These are phyloP conservation scores for Polymixis flavicincta DNA, from an alignment of 2,888 invertebrate species.

Conservation along the genomic window DNA sequence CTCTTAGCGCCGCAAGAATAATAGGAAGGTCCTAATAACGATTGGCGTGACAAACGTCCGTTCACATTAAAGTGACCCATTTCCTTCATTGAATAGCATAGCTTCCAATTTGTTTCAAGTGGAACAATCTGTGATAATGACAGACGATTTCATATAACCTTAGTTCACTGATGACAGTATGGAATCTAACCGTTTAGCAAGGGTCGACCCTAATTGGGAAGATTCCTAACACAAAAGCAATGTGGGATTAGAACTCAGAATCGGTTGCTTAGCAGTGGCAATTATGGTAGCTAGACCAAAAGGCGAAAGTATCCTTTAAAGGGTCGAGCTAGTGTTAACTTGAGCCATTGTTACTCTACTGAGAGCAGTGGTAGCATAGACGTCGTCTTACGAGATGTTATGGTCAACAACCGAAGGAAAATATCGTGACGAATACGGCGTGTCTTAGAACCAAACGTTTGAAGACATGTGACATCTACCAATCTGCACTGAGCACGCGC, in stretches of 20 bases:
- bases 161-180: slow-evolving; percentile 28
- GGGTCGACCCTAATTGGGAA: slow-evolving; percentile 9
- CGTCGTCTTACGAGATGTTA: too few species aligned
- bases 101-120: slow-evolving; percentile 59
- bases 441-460: too few species aligned
- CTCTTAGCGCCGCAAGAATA: background rate
- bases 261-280: background rate
- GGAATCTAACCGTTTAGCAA: slow-evolving; percentile 33
- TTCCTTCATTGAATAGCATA: slow-evolving; percentile 61
- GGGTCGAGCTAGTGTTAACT: background rate
- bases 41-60: slow-evolving; percentile 26
- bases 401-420: too few species aligned
- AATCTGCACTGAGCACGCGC: too few species aligned
- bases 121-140: slow-evolving; percentile 52
- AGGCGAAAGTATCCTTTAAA: background rate
- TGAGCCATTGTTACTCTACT: background rate
- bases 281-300: background rate
- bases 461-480: too few species aligned
- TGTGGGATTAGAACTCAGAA: background rate
- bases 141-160: slow-evolving; percentile 22
- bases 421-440: too few species aligned
- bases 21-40: slow-evolving; percentile 12
- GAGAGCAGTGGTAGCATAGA: too few species aligned
- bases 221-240: background rate
- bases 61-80: slow-evolving; percentile 58